Evolutionary conservation across 2,797 vertebrate species (phyloP).

Genomic region (Acanthiza pusilla): DNA sequence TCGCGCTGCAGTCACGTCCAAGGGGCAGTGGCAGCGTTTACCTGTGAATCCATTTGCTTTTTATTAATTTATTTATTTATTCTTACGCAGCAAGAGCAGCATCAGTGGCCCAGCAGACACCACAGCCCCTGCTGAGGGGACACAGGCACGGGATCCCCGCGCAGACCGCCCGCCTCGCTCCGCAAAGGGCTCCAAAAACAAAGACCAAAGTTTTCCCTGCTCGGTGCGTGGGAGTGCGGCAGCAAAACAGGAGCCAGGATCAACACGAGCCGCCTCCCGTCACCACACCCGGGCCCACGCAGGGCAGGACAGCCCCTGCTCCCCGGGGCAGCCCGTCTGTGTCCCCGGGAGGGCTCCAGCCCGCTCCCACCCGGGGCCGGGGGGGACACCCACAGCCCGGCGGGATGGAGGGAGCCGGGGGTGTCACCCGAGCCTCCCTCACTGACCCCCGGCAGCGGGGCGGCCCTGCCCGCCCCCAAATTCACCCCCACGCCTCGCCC

Average conservation of each 20-base stretch:
- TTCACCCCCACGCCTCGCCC: background rate
- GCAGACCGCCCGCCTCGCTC: background rate
- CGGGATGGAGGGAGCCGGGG: rapidly evolving
- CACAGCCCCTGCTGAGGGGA: background rate
- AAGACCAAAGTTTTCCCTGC: constrained; percentile 21
- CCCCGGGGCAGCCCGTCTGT: rapidly evolving
- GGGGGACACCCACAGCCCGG: background rate
- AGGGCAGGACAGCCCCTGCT: background rate
- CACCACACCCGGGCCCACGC: constrained; percentile 24
- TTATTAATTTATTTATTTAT: background rate
- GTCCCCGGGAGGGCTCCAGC: background rate
- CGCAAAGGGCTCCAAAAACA: background rate
- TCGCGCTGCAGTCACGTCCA: background rate
- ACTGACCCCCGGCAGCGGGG: background rate
- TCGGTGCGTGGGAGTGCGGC: constrained; percentile 4
- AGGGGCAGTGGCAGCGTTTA: background rate
- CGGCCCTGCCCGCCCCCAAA: background rate
- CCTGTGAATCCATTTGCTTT: background rate
- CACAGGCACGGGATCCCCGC: background rate
- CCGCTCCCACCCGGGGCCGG: background rate
- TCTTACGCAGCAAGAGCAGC: background rate
- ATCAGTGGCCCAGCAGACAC: background rate
- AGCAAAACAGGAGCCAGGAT: constrained; percentile 4
- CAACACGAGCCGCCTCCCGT: background rate
- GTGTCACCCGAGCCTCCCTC: background rate